These are phyloP conservation scores for Pogonocherus hispidulus DNA, from an alignment of 2,888 invertebrate genomes.

Conservation along the genomic window DNA sequence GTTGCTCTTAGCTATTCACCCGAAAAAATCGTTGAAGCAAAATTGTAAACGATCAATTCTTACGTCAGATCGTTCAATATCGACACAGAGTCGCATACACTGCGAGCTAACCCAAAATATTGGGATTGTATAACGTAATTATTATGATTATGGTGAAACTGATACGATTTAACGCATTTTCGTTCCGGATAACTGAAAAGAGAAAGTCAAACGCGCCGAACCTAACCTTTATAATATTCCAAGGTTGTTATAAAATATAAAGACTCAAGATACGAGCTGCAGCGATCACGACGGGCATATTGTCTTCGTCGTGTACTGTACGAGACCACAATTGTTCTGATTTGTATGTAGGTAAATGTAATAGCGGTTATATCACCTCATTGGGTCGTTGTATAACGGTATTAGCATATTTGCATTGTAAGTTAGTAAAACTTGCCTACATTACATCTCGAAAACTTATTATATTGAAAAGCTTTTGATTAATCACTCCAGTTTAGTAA, in stretches of 20 bases:
- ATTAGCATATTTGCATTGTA: not conserved
- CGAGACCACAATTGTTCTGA: not conserved
- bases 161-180: constrained; percentile 44
- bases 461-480: no score
- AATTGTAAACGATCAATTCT: not conserved
- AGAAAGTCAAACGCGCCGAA: constrained; percentile 42
- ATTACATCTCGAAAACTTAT: no score
- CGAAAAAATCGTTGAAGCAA: not conserved
- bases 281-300: constrained; percentile 15
- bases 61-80: not conserved
- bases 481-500: no score
- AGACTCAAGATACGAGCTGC: not conserved
- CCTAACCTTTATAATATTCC: constrained; percentile 40
- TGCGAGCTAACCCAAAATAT: no score
- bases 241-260: constrained; percentile 35
- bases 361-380: not conserved
- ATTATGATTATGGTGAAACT: constrained; percentile 9
- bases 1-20: no score
- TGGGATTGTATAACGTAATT: constrained; percentile 10
- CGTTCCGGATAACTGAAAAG: constrained; percentile 39
- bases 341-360: not conserved
- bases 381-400: not conserved
- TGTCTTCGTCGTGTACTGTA: not conserved
- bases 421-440: not conserved
- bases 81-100: not conserved